Conservation (phyloP, 2,797 vertebrate genomes). For the Tangara arthus region DNA sequence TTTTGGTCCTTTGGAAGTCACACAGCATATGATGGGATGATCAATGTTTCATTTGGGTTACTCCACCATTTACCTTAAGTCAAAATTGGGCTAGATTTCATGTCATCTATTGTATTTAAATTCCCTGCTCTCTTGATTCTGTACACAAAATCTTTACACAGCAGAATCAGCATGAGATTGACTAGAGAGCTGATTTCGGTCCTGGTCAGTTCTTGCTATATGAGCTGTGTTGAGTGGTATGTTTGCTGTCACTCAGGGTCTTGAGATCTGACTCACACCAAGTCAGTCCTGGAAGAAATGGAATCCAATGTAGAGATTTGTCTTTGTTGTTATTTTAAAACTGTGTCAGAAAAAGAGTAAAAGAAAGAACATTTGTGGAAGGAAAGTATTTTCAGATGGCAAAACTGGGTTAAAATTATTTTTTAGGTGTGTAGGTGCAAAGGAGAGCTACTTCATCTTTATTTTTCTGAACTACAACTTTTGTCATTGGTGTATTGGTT, state of each 20-base stretch:
- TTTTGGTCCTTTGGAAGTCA: not conserved
- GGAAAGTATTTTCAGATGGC: not conserved
- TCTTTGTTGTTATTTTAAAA: not conserved
- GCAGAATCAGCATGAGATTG: not conserved
- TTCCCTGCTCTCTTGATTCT: not conserved
- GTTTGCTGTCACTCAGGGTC: not conserved
- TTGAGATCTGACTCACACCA: not conserved
- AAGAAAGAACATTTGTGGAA: not conserved
- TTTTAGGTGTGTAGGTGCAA: not conserved
- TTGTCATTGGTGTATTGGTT: not conserved
- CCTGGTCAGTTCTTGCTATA: not conserved
- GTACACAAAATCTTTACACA: not conserved
- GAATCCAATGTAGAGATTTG: not conserved
- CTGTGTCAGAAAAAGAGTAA: not conserved
- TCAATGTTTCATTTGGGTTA: not conserved
- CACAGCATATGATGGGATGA: not conserved
- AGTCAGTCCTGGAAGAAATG: not conserved
- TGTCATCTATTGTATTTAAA: not conserved
- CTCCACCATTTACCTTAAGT: not conserved
- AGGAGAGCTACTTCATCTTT: not conserved
- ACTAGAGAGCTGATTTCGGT: not conserved
- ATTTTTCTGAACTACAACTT: not conserved
- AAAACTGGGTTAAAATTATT: not conserved
- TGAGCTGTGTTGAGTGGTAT: not conserved
- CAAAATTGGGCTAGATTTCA: not conserved